Percentiles rank a stretch among this genome's conserved stretches.
Conservation (phyloP, 2,797 vertebrate species). For the Rachycentron canadum region DNA sequence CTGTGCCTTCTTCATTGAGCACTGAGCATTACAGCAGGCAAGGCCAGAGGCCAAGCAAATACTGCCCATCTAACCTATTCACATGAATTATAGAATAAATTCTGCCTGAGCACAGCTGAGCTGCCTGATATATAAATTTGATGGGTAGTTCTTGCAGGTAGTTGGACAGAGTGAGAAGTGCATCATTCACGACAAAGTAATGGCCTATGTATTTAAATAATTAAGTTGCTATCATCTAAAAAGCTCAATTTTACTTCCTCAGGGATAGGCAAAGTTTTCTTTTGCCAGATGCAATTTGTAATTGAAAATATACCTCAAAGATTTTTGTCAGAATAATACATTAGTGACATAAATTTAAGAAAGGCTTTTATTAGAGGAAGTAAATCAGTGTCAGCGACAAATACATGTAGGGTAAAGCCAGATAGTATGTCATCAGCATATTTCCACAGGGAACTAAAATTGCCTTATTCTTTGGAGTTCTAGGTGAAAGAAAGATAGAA, state of each 20-base stretch:
- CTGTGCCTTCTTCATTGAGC: constrained; percentile 68
- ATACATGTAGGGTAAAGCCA: constrained; percentile 28
- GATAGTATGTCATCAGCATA: constrained; percentile 45
- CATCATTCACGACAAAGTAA: constrained; percentile 71
- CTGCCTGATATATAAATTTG: constrained; percentile 72
- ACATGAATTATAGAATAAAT: constrained; percentile 79
- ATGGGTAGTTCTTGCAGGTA: constrained; percentile 65
- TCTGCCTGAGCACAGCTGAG: constrained; percentile 70
- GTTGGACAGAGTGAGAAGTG: constrained; percentile 60
- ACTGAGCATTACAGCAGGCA: constrained; percentile 64
- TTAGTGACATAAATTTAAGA: constrained; percentile 49
- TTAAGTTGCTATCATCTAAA: constrained; percentile 53
- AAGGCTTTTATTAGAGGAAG: constrained; percentile 50
- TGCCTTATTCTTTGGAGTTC: constrained; percentile 56
- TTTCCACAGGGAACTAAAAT: constrained; percentile 59
- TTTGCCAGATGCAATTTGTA: constrained; percentile 42
- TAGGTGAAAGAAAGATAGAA: constrained; percentile 64
- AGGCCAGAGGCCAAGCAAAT: constrained; percentile 82
- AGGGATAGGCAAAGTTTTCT: constrained; percentile 20
- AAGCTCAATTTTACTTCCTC: constrained; percentile 37
- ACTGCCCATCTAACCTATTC: constrained; percentile 75
- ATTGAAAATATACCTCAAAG: constrained; percentile 55
- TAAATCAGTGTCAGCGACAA: constrained; percentile 50
- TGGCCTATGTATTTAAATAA: constrained; percentile 70
- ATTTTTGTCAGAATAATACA: constrained; percentile 53